Base-by-base conservation (phyloP, 2,888 invertebrate genomes). In the Nemotelus pantherinus region DNA sequence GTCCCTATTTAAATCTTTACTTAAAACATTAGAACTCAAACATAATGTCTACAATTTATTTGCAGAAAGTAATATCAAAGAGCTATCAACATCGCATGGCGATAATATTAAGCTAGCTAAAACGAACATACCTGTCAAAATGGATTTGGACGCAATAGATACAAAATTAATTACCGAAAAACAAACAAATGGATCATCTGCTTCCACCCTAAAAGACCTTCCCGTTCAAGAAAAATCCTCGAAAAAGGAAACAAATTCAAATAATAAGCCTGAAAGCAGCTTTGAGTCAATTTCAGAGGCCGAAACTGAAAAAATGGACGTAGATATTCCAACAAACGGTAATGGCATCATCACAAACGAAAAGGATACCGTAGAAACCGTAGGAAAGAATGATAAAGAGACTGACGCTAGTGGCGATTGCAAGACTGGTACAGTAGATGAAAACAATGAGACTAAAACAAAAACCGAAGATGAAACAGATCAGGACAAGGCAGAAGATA, bases 351-450 rank as follows among this genome's bases (percentile, higher is more conserved):
- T 48, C 50, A 50, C 41, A 2, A 48, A 58, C 10, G 50, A 60
- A 5, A 41, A 47, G 53, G 55, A 53, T 7, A 43, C 25, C 3
- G 7, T 43, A 60, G 55, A 39, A 43, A 7, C 43, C 53, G 6
- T n/a, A 9, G 55, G 55, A 53, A 47, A 65, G 5, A 70, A 43
- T 55, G 41, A 6, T 9, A 67, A 67, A 48, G 70, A 70, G 53
- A 70, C 70, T 70, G 70, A 70, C 47, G 55, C 10, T 55, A 70
- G 55, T 55, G 70, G 70, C 53, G 70, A 70, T 39, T 9, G 70
- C 55, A 70, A 65, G 65, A 65, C 65, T 65, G 58, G 58, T 9
- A 25, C 57, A 10, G 10, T 3, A 57, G 10, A 63, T 3, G 41
- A 41, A 41, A 63, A 5, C 63, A 63, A 39, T 3, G 39, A 63